Conservation (phyloP, 2,113 vertebrate genomes). For the Tragulus kanchil region DNA sequence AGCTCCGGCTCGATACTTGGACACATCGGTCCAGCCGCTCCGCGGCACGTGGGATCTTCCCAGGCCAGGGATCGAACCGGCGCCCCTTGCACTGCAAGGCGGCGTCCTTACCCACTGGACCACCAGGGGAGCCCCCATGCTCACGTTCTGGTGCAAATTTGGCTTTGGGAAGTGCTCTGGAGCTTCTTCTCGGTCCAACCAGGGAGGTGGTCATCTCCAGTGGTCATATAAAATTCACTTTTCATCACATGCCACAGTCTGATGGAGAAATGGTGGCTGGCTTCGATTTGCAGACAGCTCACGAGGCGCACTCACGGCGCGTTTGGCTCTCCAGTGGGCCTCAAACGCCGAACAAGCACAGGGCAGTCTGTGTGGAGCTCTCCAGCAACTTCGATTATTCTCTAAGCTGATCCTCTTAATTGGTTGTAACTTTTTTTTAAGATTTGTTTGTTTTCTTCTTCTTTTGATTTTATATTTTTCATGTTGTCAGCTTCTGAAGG, state of each 20-base stretch:
- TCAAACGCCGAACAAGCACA: background rate
- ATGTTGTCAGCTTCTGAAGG: rapidly evolving
- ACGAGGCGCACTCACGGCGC: background rate
- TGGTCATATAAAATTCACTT: background rate
- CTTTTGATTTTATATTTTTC: too few species aligned
- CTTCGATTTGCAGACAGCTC: background rate
- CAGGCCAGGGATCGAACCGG: too few species aligned
- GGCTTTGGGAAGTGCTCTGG: background rate
- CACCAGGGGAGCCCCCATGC: too few species aligned
- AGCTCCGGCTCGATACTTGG: too few species aligned
- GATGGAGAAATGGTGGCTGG: background rate
- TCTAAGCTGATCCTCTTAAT: background rate
- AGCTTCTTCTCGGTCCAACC: background rate
- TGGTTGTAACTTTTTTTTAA: too few species aligned
- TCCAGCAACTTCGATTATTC: background rate
- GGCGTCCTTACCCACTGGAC: too few species aligned
- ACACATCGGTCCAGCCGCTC: too few species aligned
- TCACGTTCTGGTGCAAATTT: background rate
- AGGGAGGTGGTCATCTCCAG: background rate
- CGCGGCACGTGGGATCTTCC: too few species aligned
- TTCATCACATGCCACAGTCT: background rate
- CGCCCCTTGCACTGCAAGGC: too few species aligned
- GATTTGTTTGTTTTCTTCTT: too few species aligned
- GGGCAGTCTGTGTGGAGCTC: background rate
- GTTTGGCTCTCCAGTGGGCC: background rate